Percentiles rank a stretch among this genome's conserved stretches.
Conservation (phyloP, 2,797 vertebrate species). For the Myripristis jacobus region DNA sequence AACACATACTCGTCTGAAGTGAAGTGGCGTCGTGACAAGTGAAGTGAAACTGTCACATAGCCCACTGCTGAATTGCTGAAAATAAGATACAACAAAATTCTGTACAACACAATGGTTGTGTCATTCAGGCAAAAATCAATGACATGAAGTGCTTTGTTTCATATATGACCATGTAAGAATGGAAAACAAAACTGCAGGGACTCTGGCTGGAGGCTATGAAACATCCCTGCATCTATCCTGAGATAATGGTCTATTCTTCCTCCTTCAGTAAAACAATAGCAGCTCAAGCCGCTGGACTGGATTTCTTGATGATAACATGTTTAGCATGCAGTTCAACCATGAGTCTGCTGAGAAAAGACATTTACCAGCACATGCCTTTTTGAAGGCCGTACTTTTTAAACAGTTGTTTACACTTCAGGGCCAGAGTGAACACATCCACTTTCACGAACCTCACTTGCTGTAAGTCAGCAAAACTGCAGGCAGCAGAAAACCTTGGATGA, state of each 20-base stretch:
- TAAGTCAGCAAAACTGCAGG: constrained; percentile 8
- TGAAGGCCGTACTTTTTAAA: constrained; percentile 12
- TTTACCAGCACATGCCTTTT: not conserved
- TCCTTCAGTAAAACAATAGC: not conserved
- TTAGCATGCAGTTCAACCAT: not conserved
- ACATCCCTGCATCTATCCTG: not conserved
- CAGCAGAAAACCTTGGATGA: constrained; percentile 39
- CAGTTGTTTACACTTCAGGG: constrained; percentile 7
- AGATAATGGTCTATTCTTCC: not conserved
- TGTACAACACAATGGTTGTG: constrained; percentile 39
- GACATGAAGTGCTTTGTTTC: constrained; percentile 33
- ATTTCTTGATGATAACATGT: not conserved
- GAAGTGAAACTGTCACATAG: constrained; percentile 32
- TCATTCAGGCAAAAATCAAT: constrained; percentile 30
- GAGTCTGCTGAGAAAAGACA: not conserved
- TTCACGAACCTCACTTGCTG: constrained; percentile 1
- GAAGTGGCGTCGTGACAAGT: constrained; percentile 45
- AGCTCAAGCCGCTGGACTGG: not conserved
- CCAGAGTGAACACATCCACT: not conserved
- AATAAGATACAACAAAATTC: constrained; percentile 38
- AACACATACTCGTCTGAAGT: constrained; percentile 37
- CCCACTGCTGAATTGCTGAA: constrained; percentile 42
- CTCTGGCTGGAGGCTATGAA: constrained; percentile 24
- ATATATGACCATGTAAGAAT: constrained; percentile 7
- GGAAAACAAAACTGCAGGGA: constrained; percentile 40